Base-by-base conservation (phyloP, 1,140 invertebrate genomes). In the Andrena cerasifolii region DNA sequence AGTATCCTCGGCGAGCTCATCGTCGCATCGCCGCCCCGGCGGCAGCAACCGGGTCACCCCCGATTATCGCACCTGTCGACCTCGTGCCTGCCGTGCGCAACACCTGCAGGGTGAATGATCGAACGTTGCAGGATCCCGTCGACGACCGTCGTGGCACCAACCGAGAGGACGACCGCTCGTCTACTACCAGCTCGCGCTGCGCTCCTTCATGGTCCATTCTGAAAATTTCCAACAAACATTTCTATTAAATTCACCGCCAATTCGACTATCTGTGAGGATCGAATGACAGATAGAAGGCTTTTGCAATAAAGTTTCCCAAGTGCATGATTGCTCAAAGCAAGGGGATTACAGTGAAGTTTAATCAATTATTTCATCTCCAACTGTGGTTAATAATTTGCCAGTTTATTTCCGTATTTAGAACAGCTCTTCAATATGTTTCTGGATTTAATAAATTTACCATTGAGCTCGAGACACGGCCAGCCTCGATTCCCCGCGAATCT, bases 21-120 rank as follows among this genome's bases (percentile, higher is more conserved):
- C 90, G 89, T 92, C 90, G 91, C 90, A 92, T 92, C 87, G 90
- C 87, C 88, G 87, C 86, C 83, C 86, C 86, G 88, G 88, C 84
- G 86, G 83, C 82, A 74, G 83, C 84, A 87, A 84, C 86, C 78
- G 78, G 70, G 86, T 85, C 83, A 87, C 83, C 87, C 82, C 74
- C 80, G 83, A 85, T 83, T 83, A 83, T 84, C 71, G 75, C 79
- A 77, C 79, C 86, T 84, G 74, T 83, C 82, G 78, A 84, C 74
- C 84, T 79, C 82, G 85, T 79, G 73, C 68, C 78, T 84, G 71
- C 77, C 70, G 68, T 56, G 68, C 63, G 47, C 62, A 71, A 85
- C 80, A 78, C 82, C 65, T 82, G 78, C 76, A 67, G 65, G 82
- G 51, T 74, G 77, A 81, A 81, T 58, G 62, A 73, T 70, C 83